Conservation (phyloP, 2,888 invertebrate genomes). For the Nudaria mundana region DNA sequence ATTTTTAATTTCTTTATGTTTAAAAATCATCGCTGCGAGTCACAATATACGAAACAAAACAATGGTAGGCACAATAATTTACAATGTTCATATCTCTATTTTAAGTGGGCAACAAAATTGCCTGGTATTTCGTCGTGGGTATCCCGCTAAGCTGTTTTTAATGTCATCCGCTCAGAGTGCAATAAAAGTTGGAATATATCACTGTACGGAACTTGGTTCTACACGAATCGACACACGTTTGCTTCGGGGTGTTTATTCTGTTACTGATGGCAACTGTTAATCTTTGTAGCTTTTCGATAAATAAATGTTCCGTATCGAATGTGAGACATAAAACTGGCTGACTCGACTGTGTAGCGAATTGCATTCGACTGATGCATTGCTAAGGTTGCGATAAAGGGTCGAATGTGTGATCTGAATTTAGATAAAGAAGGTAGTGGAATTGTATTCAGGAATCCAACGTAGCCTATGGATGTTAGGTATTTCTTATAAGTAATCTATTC, state of each 20-base stretch:
- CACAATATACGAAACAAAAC: slow-evolving; percentile 2
- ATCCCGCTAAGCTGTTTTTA: slow-evolving; percentile 68
- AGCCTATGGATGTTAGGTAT: too few species aligned
- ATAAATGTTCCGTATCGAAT: slow-evolving; percentile 1
- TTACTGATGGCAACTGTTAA: slow-evolving; percentile 8
- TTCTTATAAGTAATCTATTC: too few species aligned
- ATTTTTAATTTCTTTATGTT: too few species aligned
- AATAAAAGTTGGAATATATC: slow-evolving; percentile 54
- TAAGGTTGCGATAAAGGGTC: too few species aligned
- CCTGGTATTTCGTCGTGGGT: slow-evolving; percentile 44
- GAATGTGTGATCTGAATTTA: too few species aligned
- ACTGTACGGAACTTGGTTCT: slow-evolving; percentile 34
- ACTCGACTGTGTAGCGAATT: too few species aligned
- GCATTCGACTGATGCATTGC: too few species aligned
- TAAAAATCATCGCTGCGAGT: too few species aligned
- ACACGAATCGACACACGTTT: slow-evolving; percentile 27
- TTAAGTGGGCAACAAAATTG: slow-evolving; percentile 40
- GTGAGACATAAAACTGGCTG: background rate
- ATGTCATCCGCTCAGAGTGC: slow-evolving; percentile 56
- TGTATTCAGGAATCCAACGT: too few species aligned
- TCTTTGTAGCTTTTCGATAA: slow-evolving; percentile 2
- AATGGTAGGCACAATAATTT: slow-evolving; percentile 9
- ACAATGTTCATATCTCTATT: slow-evolving; percentile 32
- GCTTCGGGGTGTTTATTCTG: slow-evolving; percentile 15
- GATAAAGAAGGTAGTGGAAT: too few species aligned